Evolutionary conservation across 2,888 invertebrate species (phyloP).

Genomic region (Pegoplata infirma): DNA sequence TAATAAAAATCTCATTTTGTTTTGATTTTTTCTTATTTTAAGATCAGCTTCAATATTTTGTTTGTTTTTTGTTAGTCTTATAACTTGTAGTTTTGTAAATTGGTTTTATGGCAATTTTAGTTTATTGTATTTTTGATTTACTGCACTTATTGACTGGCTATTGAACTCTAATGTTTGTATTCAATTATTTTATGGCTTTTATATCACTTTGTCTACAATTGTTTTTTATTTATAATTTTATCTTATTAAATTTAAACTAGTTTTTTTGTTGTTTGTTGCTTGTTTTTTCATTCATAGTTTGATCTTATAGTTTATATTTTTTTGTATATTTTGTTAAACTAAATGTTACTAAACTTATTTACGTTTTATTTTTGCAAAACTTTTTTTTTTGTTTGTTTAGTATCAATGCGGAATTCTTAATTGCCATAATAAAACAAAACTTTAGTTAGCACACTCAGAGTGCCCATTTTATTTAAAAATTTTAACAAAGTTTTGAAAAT

Average conservation of each 20-base stretch:
- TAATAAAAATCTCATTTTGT: constrained; percentile 21
- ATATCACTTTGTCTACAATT: constrained; percentile 45
- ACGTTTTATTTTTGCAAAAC: neutral
- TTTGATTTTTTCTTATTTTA: constrained; percentile 6
- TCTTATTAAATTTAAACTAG: constrained; percentile 14
- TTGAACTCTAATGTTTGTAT: constrained; percentile 46
- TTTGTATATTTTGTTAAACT: neutral
- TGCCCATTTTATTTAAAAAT: neutral
- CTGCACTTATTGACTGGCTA: constrained; percentile 56
- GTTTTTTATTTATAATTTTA: no score
- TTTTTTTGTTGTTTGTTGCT: constrained; percentile 1
- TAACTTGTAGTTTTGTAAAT: neutral
- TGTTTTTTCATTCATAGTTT: neutral
- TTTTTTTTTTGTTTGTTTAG: neutral
- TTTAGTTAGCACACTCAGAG: neutral
- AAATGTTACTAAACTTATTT: neutral
- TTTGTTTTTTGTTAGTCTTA: constrained; percentile 1
- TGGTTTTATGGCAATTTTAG: neutral
- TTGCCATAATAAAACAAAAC: neutral
- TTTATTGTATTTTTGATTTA: constrained; percentile 28
- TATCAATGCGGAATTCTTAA: neutral
- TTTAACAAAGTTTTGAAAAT: neutral
- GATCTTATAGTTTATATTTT: neutral
- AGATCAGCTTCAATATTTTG: constrained; percentile 1
- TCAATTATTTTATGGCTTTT: constrained; percentile 49